Evolutionary conservation across 2,888 invertebrate genomes (phyloP).

Genomic region (Unio delphinus): DNA sequence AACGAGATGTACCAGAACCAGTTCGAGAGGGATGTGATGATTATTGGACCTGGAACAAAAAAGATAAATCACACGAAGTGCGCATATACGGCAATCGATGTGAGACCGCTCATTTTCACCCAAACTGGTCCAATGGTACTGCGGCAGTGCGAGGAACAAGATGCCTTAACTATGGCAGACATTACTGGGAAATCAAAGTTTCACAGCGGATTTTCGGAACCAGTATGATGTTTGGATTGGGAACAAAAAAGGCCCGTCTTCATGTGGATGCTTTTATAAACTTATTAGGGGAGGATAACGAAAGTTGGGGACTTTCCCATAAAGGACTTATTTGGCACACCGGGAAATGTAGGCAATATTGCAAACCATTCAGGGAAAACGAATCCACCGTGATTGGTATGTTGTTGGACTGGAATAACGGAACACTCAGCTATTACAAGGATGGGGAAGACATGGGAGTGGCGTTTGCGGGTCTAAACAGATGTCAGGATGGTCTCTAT

Average conservation of each 20-base stretch:
- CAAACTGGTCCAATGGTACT: slow-evolving; percentile 83
- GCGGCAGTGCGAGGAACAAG: slow-evolving; percentile 81
- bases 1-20: slow-evolving; percentile 28
- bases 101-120: slow-evolving; percentile 80
- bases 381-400: slow-evolving; percentile 80
- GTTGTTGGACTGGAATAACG: slow-evolving; percentile 78
- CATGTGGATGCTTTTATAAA: slow-evolving; percentile 81
- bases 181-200: slow-evolving; percentile 79
- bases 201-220: slow-evolving; percentile 82
- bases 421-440: slow-evolving; percentile 81
- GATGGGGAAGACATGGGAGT: slow-evolving; percentile 80
- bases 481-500: slow-evolving; percentile 77
- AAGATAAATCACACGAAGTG: slow-evolving; percentile 75
- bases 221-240: slow-evolving; percentile 84
- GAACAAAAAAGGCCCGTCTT: slow-evolving; percentile 75
- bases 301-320: slow-evolving; percentile 82
- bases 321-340: slow-evolving; percentile 82
- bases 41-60: slow-evolving; percentile 80
- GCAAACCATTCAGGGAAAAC: slow-evolving; percentile 81
- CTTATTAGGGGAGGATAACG: slow-evolving; percentile 80
- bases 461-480: slow-evolving; percentile 79
- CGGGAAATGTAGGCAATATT: slow-evolving; percentile 78
- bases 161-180: slow-evolving; percentile 76
- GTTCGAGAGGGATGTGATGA: slow-evolving; percentile 77
- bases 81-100: slow-evolving; percentile 73